Evolutionary conservation across 2,888 invertebrate species (phyloP).

Genomic region (Zygogramma bicolorata): DNA sequence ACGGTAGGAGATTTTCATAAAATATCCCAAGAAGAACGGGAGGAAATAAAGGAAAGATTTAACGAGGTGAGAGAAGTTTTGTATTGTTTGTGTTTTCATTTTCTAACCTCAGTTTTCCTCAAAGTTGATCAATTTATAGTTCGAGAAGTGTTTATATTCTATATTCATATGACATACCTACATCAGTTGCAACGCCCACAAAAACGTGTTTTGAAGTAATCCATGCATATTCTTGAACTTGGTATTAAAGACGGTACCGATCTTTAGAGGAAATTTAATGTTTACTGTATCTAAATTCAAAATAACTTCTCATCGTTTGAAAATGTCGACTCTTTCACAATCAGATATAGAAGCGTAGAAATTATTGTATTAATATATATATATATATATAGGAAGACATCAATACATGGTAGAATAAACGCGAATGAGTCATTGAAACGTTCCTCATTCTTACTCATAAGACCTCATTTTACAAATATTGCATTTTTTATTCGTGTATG

Average conservation of each 20-base stretch:
- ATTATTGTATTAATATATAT: no score
- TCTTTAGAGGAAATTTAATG: background rate
- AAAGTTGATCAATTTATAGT: background rate
- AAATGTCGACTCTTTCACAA: no score
- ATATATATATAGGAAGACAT: background rate
- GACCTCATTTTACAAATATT: background rate
- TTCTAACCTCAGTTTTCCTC: constrained; percentile 29
- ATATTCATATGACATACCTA: background rate
- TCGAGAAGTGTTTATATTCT: background rate
- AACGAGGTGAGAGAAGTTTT: constrained; percentile 72
- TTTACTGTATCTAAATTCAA: background rate
- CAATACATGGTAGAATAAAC: constrained; percentile 32
- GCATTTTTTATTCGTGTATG: background rate
- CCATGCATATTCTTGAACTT: background rate
- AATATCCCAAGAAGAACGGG: constrained; percentile 77
- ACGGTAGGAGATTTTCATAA: constrained; percentile 64
- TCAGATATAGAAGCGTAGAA: no score
- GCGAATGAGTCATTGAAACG: constrained; percentile 26
- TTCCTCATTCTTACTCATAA: constrained; percentile 5
- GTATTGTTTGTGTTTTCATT: constrained; percentile 28
- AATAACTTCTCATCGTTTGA: no score
- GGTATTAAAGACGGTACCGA: background rate
- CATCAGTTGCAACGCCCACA: constrained; percentile 51
- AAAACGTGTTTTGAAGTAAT: constrained; percentile 24
- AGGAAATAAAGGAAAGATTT: constrained; percentile 83